phyloP scores from a whole-genome alignment of 2,797 vertebrate species.

The Chiloscyllium punctatum region DNA sequence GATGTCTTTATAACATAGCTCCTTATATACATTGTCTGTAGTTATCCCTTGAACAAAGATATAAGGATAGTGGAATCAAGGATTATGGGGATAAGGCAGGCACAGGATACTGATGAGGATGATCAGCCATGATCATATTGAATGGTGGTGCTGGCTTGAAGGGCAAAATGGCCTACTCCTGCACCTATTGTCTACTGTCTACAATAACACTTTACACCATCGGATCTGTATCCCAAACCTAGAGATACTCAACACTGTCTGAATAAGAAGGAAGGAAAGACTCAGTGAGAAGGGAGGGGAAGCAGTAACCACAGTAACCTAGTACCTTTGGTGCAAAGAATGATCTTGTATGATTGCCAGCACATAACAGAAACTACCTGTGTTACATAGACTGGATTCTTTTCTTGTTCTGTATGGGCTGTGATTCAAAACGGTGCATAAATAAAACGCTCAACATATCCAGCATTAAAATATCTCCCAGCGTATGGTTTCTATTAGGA shows the following conservation, averaged over 20 bases:
- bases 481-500: neutral
- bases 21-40: too few relatives aligned
- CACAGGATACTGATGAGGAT: too few relatives aligned
- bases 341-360: neutral
- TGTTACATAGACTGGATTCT: neutral
- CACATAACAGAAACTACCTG: neutral
- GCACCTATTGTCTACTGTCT: too few relatives aligned
- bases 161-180: too few relatives aligned
- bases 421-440: neutral
- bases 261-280: too few relatives aligned
- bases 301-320: neutral
- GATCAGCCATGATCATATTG: too few relatives aligned
- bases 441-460: neutral
- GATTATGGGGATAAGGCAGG: too few relatives aligned
- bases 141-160: too few relatives aligned
- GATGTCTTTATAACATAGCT: too few relatives aligned
- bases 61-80: too few relatives aligned
- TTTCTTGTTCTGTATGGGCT: neutral
- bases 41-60: too few relatives aligned
- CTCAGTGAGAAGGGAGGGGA: neutral
- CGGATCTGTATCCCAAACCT: neutral
- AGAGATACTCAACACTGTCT: neutral
- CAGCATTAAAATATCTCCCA: constrained; percentile 7
- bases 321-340: neutral
- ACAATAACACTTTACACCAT: too few relatives aligned